phyloP scores from a whole-genome alignment of 2,888 invertebrate species.

The Salpingus planirostris region DNA sequence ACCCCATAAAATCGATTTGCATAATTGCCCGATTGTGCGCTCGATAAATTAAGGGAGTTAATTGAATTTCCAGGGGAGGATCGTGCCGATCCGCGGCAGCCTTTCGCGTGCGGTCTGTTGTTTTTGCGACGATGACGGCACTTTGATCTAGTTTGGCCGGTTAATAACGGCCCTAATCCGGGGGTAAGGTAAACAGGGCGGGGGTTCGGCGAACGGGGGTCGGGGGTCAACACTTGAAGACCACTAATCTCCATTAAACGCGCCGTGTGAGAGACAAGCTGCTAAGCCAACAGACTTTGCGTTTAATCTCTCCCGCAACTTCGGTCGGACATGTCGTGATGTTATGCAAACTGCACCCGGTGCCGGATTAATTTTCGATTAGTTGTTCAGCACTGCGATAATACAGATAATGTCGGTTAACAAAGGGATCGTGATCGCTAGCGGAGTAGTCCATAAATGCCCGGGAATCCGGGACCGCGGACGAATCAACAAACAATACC shows the following conservation, averaged over 20 bases:
- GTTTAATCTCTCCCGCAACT: slow-evolving; percentile 28
- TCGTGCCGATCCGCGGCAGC: slow-evolving; percentile 1
- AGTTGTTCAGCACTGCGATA: slow-evolving; percentile 22
- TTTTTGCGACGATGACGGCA: background rate
- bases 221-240: slow-evolving; percentile 21
- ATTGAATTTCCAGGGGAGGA: slow-evolving; percentile 5
- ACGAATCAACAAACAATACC: no score
- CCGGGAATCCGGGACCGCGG: no score
- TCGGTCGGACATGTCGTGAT: slow-evolving; percentile 22
- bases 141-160: slow-evolving; percentile 3
- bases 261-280: slow-evolving; percentile 29
- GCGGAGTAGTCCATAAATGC: background rate
- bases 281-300: slow-evolving; percentile 31
- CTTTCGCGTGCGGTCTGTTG: background rate
- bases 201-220: slow-evolving; percentile 4
- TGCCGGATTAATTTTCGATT: slow-evolving; percentile 27
- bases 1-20: slow-evolving; percentile 12
- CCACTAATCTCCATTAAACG: slow-evolving; percentile 29
- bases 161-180: slow-evolving; percentile 1
- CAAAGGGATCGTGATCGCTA: slow-evolving; percentile 1
- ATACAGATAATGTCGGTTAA: slow-evolving; percentile 18
- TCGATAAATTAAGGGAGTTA: slow-evolving; percentile 8
- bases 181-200: slow-evolving; percentile 3
- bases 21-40: slow-evolving; percentile 13
- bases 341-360: slow-evolving; percentile 24